phyloP scores from a whole-genome alignment of 2,113 vertebrate genomes.

The Pimephales promelas region DNA sequence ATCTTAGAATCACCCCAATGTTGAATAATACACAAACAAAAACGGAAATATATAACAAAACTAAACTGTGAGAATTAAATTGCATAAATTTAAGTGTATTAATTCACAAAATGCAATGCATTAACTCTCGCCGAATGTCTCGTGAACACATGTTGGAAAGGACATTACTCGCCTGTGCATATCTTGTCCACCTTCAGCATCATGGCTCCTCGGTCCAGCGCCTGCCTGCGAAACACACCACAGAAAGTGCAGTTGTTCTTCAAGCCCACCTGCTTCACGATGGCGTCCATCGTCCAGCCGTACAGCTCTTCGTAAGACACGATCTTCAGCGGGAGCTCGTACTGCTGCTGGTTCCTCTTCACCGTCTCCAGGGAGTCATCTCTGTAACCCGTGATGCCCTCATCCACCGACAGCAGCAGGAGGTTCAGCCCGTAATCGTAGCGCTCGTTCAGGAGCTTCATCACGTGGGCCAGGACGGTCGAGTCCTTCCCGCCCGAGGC shows the following conservation, averaged over 20 bases:
- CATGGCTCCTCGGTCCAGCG: conserved; percentile 83
- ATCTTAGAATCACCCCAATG: too few species aligned
- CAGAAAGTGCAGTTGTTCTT: conserved; percentile 91
- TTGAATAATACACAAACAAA: background rate
- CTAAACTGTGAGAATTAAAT: background rate
- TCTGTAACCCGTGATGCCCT: conserved; percentile 87
- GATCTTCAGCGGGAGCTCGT: conserved; percentile 83
- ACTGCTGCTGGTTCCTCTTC: conserved; percentile 80
- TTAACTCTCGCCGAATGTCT: background rate
- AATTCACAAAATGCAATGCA: background rate
- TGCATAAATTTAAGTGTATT: background rate
- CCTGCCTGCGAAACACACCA: conserved; percentile 86
- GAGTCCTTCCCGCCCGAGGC: conserved; percentile 91
- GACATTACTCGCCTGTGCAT: conserved; percentile 77
- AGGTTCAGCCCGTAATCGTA: conserved; percentile 79
- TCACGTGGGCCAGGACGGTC: conserved; percentile 84
- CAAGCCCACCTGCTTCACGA: conserved; percentile 80
- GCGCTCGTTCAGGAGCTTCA: conserved; percentile 81
- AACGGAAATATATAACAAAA: background rate
- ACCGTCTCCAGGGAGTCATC: conserved; percentile 87
- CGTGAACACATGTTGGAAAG: background rate
- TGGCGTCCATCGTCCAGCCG: conserved; percentile 90
- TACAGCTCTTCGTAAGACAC: conserved; percentile 87
- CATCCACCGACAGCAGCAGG: conserved; percentile 84
- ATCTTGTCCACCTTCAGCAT: conserved; percentile 87